phyloP scores from a whole-genome alignment of 2,888 invertebrate species.

The Acanthosepion pharaonis region DNA sequence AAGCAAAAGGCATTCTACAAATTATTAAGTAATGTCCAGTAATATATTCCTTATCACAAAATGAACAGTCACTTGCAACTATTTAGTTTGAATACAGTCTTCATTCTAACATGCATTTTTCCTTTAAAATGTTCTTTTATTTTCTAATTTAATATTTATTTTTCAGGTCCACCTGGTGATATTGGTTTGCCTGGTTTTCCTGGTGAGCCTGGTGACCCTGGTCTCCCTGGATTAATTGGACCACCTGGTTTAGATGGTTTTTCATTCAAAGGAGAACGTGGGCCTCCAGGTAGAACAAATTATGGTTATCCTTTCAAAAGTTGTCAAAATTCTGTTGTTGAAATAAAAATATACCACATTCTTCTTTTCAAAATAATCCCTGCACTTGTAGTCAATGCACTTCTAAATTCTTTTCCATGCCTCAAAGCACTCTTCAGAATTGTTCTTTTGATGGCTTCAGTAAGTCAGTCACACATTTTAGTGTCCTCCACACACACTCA shows the following conservation, averaged over 20 bases:
- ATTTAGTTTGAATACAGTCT: background rate
- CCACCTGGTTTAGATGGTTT: constrained; percentile 48
- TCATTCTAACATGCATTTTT: background rate
- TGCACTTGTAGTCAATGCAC: too few species aligned
- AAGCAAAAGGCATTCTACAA: too few species aligned
- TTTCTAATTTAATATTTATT: background rate
- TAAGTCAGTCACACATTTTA: too few species aligned
- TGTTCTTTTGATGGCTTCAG: too few species aligned
- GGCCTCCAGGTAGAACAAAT: constrained; percentile 61
- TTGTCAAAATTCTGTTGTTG: too few species aligned
- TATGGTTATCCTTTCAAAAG: background rate
- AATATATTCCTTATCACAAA: background rate
- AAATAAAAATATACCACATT: too few species aligned
- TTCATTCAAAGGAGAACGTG: constrained; percentile 61
- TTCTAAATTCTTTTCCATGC: too few species aligned
- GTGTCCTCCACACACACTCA: too few species aligned
- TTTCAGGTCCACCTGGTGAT: constrained; percentile 61
- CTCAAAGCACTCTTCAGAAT: too few species aligned
- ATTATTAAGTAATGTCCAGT: background rate
- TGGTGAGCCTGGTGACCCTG: constrained; percentile 55
- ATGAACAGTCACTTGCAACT: background rate
- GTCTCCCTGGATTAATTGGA: constrained; percentile 53
- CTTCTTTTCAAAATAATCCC: too few species aligned
- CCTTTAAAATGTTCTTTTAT: background rate
- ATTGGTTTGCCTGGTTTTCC: constrained; percentile 56